These are phyloP conservation scores for Teleopsis dalmanni DNA, from an alignment of 1,140 invertebrate species.

Conservation along the genomic window DNA sequence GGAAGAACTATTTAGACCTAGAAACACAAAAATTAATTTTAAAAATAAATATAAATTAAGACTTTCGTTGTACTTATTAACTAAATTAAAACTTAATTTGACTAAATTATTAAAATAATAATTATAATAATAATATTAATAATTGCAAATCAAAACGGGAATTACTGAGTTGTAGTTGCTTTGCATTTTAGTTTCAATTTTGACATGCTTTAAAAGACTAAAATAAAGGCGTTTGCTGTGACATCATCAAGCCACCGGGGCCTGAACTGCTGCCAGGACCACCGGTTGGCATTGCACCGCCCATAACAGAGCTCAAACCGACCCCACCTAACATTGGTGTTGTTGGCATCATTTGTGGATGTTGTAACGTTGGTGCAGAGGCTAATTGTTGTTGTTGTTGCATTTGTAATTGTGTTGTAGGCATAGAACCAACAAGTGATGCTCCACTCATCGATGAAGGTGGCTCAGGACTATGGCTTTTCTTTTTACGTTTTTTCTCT, in stretches of 20 bases:
- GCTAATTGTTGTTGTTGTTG: conserved; percentile 4
- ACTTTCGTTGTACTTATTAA: background rate
- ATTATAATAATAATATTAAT: background rate
- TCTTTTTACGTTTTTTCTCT: conserved; percentile 91
- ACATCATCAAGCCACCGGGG: conserved; percentile 18
- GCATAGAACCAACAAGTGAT: background rate
- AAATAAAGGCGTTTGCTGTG: conserved; percentile 15
- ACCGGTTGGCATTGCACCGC: background rate
- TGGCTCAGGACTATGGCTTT: conserved; percentile 86
- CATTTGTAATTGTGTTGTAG: conserved; percentile 20
- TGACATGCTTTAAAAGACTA: conserved; percentile 5
- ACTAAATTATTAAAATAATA: background rate
- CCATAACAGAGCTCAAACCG: conserved; percentile 3
- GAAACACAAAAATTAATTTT: too few relatives aligned
- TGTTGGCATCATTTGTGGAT: conserved; percentile 18
- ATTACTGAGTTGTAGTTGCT: background rate
- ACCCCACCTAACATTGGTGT: conserved; percentile 6
- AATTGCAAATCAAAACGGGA: background rate
- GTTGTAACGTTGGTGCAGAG: conserved; percentile 16
- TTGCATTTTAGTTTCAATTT: background rate
- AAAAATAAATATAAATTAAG: background rate
- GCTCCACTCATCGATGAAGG: conserved; percentile 31
- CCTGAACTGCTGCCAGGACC: too few relatives aligned
- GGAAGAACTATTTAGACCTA: too few relatives aligned
- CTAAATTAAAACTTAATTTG: background rate